Conservation (phyloP, 2,888 invertebrate species). For the Acleris literana region DNA sequence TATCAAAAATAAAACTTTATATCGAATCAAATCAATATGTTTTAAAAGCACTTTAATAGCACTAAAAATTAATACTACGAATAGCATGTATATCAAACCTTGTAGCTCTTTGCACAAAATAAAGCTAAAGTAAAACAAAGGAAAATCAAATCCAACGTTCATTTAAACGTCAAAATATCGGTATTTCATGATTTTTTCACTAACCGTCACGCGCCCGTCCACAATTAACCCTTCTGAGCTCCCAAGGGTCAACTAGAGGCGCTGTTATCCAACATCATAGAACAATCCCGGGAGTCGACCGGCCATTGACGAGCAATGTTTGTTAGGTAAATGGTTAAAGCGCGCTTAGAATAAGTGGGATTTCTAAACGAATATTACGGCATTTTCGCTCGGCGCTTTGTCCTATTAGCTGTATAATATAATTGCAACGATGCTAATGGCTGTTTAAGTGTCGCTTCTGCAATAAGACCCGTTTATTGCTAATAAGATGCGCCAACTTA, state of each 20-base stretch:
- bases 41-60: no score
- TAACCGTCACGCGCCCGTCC: slow-evolving; percentile 11
- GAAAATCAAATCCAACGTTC: no score
- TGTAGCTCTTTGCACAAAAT: no score
- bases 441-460: slow-evolving; percentile 19
- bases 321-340: slow-evolving; percentile 35
- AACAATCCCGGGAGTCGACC: slow-evolving; percentile 42
- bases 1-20: no score
- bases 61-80: no score
- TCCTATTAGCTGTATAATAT: slow-evolving; percentile 32
- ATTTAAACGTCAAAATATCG: no score
- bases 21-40: no score
- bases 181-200: slow-evolving; percentile 1
- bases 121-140: no score
- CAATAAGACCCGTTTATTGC: slow-evolving; percentile 19
- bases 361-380: slow-evolving; percentile 36
- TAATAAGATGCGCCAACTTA: slow-evolving; percentile 1
- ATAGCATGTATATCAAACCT: no score
- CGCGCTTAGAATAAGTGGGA: slow-evolving; percentile 36
- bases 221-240: slow-evolving; percentile 3
- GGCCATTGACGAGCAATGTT: slow-evolving; percentile 38
- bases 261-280: slow-evolving; percentile 31
- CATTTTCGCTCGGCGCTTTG: slow-evolving; percentile 22
- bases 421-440: slow-evolving; percentile 30
- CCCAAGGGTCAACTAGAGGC: slow-evolving; percentile 31